phyloP scores from a whole-genome alignment of 2,888 invertebrate species.

The Biston betularia region DNA sequence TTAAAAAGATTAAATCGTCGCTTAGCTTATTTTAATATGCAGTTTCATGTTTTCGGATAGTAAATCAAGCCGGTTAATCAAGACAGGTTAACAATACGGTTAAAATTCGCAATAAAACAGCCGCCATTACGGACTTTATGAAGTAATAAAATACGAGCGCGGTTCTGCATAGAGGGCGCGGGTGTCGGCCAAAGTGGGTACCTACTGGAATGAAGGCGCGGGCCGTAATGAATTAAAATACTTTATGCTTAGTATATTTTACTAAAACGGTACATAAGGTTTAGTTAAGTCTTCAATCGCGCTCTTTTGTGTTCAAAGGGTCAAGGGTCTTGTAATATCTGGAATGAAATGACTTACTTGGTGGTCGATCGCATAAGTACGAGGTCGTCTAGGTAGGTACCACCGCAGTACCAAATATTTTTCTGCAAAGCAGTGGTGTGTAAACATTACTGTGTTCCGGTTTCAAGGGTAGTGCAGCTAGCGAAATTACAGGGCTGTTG shows the following conservation, averaged over 20 bases:
- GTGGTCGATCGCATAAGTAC: no score
- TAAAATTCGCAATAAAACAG: constrained; percentile 57
- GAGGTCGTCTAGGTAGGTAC: no score
- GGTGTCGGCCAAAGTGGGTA: constrained; percentile 40
- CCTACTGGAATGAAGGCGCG: constrained; percentile 34
- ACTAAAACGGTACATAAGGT: constrained; percentile 11
- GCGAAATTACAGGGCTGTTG: no score
- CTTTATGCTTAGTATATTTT: constrained; percentile 39
- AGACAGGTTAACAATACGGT: constrained; percentile 55
- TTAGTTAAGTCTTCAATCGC: neutral
- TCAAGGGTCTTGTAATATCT: no score
- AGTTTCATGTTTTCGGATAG: constrained; percentile 35
- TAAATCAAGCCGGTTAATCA: constrained; percentile 46
- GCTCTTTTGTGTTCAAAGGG: neutral
- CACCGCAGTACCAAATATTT: no score
- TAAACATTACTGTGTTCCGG: no score
- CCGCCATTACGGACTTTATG: constrained; percentile 58
- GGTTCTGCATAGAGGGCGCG: constrained; percentile 66
- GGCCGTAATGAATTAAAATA: constrained; percentile 65
- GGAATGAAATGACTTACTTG: no score
- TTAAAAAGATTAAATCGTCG: constrained; percentile 32
- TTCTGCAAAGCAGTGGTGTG: no score
- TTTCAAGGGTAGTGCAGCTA: no score
- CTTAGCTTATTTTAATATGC: constrained; percentile 44
- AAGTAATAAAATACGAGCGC: constrained; percentile 69